These are phyloP conservation scores for Schizopygopsis pylzovi DNA, from an alignment of 2,797 vertebrate species.

Conservation along the genomic window DNA sequence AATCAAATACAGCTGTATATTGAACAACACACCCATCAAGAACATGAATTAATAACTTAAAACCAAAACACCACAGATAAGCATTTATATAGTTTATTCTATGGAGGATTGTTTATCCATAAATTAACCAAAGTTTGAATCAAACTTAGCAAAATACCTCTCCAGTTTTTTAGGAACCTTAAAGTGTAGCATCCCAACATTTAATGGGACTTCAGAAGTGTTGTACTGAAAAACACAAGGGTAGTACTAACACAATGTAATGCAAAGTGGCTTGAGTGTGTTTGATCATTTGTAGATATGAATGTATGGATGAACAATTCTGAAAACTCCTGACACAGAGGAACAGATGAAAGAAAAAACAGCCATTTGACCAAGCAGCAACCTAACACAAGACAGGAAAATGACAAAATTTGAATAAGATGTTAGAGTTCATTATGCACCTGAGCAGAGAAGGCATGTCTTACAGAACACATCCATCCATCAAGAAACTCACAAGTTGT, in stretches of 20 bases:
- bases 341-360: background rate
- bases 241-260: background rate
- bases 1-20: background rate
- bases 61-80: slow-evolving; percentile 12
- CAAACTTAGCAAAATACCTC: slow-evolving; percentile 74
- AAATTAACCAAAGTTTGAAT: slow-evolving; percentile 84
- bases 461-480: slow-evolving; percentile 2
- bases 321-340: background rate
- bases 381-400: background rate
- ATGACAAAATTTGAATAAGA: slow-evolving; percentile 9
- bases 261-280: background rate
- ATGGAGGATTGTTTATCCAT: slow-evolving; percentile 86
- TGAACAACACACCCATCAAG: background rate
- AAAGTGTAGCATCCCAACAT: slow-evolving; percentile 17
- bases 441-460: slow-evolving; percentile 30
- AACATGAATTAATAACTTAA: background rate
- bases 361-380: background rate
- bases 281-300: slow-evolving; percentile 10
- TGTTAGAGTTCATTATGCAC: slow-evolving; percentile 17
- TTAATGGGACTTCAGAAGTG: background rate
- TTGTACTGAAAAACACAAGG: background rate
- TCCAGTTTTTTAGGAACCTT: slow-evolving; percentile 55
- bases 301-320: background rate
- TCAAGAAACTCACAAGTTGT: background rate
- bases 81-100: slow-evolving; percentile 75